Base-by-base conservation (phyloP, 2,113 vertebrate species). In the Apodemus speciosus region DNA sequence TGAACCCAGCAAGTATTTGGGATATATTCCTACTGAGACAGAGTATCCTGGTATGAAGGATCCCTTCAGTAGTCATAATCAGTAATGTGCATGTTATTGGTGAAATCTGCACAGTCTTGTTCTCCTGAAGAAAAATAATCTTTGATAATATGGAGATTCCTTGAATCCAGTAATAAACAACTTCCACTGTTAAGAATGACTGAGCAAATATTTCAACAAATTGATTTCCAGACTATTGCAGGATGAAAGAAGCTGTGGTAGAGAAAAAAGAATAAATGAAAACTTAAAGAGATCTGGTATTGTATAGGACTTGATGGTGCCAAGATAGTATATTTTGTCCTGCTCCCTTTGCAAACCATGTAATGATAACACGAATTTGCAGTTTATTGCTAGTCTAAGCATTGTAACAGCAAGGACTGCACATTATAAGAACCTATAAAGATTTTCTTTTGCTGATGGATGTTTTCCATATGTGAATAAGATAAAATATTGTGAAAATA, bases 71-170 rank as follows among this genome's bases (percentile, higher is more conserved):
- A 94, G 97, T 97, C 27, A 97, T 18, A 8, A 96, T 98, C 96
- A 98, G 98, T 95, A 96, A 85, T 81, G 21, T 94, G 85, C 92
- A 21, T 38, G n/a, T 3, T 69, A 21, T 3, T 56, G 20, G 16
- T 46, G 20, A 56, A 25, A 32, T 23, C 6, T 18, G 35, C 16
- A 9, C 56, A 23, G 60, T 58, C 8, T 25, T 98, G 97, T 99
- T 99, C 99, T 93, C 99, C 98, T 66, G 96, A 99, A 98, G 46
- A 99, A 97, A 96, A 98, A 99, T 98, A 98, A 95, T 98, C 98
- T 95, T 99, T 99, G 90, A 98, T 98, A 94, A 98, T 98, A 97
- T 98, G 98, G 8, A 98, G 98, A 95, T 98, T 98, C 72, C 98
- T 98, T 93, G 97, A 97, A 88, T 99, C 98, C 1, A 98, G 97